Evolutionary conservation across 2,113 vertebrate genomes (phyloP), one percentile per base, ranked within the genome.

Genomic region (Pelvicachromis taeniatus): DNA sequence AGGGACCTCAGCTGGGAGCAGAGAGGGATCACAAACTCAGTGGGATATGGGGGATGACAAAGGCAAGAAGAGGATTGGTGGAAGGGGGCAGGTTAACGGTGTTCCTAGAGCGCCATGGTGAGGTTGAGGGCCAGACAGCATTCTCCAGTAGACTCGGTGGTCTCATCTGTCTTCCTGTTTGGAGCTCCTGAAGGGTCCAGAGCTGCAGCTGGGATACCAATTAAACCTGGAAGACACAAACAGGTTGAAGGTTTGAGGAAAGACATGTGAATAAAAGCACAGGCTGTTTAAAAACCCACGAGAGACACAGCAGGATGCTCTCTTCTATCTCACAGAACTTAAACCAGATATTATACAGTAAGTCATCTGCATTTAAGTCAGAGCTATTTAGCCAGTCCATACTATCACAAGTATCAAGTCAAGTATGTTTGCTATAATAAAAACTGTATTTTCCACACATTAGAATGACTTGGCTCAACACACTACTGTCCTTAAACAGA

Each of bases 151-250:
- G 95, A 92, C 84, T 84, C 91, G 89, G 92, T 29, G 83, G 89
- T 92, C 87, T 91, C 94, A 91, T 96, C 91, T 82, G 89, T 92
- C 87, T 84, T 95, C 85, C 81, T 91, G 84, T 75, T 82, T 70
- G 16, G 82, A 84, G 85, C 86, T 93, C 83, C 89, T 91, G 86
- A 89, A 93, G 78, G 85, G 86, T 90, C 91, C 91, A 89, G 70
- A 86, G 87, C 88, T 88, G 94, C 91, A 91, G 94, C 89, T 89
- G 75, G 86, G 87, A 84, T 82, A 84, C 88, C 89, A 92, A 87
- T 92, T 90, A 87, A 88, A 95, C 91, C 95, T 95, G 89, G 58
- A 87, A 94, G 90, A 93, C 88, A 95, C 55, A 90, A 80, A 95
- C 77, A 87, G 81, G 87, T 87, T 78, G 86, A 31, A 90, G 85